phyloP scores from a whole-genome alignment of 2,113 vertebrate species.

The Scortum barcoo region DNA sequence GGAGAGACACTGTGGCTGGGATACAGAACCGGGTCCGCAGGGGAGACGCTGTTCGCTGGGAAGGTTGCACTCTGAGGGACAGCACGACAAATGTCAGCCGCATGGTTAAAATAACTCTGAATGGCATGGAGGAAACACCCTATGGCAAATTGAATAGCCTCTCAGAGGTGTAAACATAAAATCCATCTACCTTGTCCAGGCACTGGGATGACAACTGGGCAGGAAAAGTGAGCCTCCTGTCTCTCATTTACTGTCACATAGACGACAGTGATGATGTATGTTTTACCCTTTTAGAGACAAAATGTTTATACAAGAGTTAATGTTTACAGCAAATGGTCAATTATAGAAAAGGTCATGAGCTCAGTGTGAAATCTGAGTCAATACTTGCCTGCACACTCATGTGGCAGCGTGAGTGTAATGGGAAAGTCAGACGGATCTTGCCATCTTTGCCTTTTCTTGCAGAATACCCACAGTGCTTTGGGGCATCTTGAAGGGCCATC shows the following conservation, averaged over 20 bases:
- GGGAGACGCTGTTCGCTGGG: constrained; percentile 77
- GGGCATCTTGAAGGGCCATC: constrained; percentile 65
- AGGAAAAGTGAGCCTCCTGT: constrained; percentile 75
- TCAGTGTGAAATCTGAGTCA: constrained; percentile 53
- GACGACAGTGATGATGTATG: constrained; percentile 70
- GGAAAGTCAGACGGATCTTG: constrained; percentile 70
- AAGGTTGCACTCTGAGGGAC: constrained; percentile 81
- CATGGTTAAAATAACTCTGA: constrained; percentile 59
- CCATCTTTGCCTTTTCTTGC: constrained; percentile 70
- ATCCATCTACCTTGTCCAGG: constrained; percentile 67
- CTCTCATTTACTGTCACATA: constrained; percentile 67
- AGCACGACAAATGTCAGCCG: constrained; percentile 67
- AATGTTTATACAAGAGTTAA: constrained; percentile 41
- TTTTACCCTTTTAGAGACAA: constrained; percentile 65
- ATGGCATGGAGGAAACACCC: constrained; percentile 45
- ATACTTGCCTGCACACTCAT: constrained; percentile 81
- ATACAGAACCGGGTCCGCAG: constrained; percentile 71
- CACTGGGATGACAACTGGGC: constrained; percentile 58
- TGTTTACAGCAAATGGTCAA: constrained; percentile 47
- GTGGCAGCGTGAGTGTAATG: constrained; percentile 78
- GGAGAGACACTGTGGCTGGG: constrained; percentile 74
- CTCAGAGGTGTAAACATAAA: constrained; percentile 46
- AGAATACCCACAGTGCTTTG: constrained; percentile 83
- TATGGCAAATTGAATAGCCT: constrained; percentile 48
- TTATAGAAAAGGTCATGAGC: constrained; percentile 62